Conservation (phyloP, 2,888 invertebrate species). For the Hoplodrina blanda region DNA sequence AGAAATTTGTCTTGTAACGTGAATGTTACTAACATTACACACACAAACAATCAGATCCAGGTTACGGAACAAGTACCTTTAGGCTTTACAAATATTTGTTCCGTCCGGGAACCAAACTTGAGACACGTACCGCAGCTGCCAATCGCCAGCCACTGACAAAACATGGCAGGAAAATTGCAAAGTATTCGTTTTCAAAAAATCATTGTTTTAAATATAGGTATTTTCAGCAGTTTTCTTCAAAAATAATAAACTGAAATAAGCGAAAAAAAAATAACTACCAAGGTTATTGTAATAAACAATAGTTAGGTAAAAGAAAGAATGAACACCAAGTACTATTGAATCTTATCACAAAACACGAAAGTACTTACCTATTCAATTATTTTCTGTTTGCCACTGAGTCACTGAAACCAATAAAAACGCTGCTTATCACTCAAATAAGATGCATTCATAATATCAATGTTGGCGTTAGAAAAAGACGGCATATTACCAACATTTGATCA, state of each 20-base stretch:
- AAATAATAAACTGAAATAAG: neutral
- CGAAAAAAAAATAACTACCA: neutral
- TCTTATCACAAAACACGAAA: constrained; percentile 44
- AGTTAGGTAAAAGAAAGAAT: neutral
- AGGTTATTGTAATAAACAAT: constrained; percentile 1
- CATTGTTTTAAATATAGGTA: neutral
- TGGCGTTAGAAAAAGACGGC: constrained; percentile 44
- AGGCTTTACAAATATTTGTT: too few relatives aligned
- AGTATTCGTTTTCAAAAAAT: neutral
- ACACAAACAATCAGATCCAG: too few relatives aligned
- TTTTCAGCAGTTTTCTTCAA: neutral
- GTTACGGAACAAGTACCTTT: too few relatives aligned
- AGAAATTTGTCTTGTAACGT: too few relatives aligned
- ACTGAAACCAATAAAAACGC: constrained; percentile 19
- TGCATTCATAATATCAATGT: constrained; percentile 31
- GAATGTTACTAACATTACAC: too few relatives aligned
- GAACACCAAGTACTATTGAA: neutral
- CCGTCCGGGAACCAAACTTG: too few relatives aligned
- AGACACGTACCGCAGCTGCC: too few relatives aligned
- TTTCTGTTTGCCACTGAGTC: constrained; percentile 22
- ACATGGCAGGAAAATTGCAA: too few relatives aligned
- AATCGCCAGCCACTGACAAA: too few relatives aligned
- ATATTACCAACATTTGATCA: constrained; percentile 22
- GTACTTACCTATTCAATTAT: constrained; percentile 4
- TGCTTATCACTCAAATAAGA: constrained; percentile 1